A percentile compares a stretch with the other conserved stretches of the same genome.
These are phyloP conservation scores for Episyrphus balteatus DNA, from an alignment of 1,140 invertebrate species.

Conservation along the genomic window DNA sequence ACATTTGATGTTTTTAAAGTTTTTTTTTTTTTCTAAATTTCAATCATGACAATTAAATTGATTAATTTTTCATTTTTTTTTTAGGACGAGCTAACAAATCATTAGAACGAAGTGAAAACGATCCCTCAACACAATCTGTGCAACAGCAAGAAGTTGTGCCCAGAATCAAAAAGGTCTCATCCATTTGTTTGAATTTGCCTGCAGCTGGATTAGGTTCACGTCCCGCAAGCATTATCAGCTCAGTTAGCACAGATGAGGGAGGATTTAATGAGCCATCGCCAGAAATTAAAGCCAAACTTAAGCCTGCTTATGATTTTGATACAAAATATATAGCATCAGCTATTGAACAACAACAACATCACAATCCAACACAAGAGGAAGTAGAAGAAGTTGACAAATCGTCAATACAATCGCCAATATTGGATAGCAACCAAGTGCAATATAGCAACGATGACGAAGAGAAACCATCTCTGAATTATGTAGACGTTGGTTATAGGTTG, in stretches of 20 bases:
- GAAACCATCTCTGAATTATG: conserved; percentile 25
- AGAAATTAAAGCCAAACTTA: conserved; percentile 49
- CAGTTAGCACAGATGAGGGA: conserved; percentile 47
- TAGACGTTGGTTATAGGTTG: conserved; percentile 34
- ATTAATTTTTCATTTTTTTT: neutral
- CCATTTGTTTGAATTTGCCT: conserved; percentile 45
- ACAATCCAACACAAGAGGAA: neutral
- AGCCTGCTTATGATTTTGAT: conserved; percentile 32
- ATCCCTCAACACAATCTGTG: conserved; percentile 4
- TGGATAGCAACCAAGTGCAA: neutral
- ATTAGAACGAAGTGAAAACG: conserved; percentile 4
- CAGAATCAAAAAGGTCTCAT: conserved; percentile 30
- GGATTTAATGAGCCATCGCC: conserved; percentile 53
- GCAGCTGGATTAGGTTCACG: conserved; percentile 49
- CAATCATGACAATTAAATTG: too few species aligned
- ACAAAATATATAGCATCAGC: neutral
- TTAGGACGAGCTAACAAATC: conserved; percentile 8
- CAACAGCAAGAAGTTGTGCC: conserved; percentile 20
- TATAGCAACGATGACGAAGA: conserved; percentile 4
- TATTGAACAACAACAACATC: conserved; percentile 5
- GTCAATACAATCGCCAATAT: neutral
- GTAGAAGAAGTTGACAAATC: neutral
- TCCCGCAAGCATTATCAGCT: conserved; percentile 41
- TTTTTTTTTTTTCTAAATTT: too few species aligned
- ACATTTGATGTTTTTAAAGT: too few species aligned